Evolutionary conservation across 2,888 invertebrate genomes (phyloP), one percentile per base, ranked within the genome.

Genomic region (Dysmachus trigonus): DNA sequence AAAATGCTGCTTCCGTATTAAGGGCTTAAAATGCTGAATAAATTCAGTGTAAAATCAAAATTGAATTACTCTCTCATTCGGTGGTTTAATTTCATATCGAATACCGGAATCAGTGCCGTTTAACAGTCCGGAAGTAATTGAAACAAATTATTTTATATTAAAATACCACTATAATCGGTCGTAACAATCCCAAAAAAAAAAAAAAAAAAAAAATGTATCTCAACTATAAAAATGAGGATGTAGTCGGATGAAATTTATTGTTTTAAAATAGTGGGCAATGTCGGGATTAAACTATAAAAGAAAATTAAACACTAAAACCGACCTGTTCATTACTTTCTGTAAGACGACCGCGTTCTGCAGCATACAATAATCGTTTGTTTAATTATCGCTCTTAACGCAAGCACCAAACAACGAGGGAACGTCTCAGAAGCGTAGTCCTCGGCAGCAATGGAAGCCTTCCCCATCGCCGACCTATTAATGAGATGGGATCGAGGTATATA

Each of bases 401-500:
- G 62, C 27, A 62, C 62, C 22, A 62, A 27, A 22, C 62, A 62
- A 22, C 62, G 62, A 53, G 51, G 18, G 22, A 62, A 62, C 22
- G 62, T 62, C 22, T 62, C 47, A 62, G 22, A 62, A 62, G 62
- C 22, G 27, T 62, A 62, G 18, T 62, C 62, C 62, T 62, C 62
- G 62, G 18, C 27, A 27, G 62, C 22, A 22, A 22, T 62, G 62
- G 62, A 10, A 62, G 62, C 62, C 62, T 33, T 73, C 33, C 33
- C 73, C 73, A 35, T 73, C 33, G 5, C 33, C 77, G 33, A 77
- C 77, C 77, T 77, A 38, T 77, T 77, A 79, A 30, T 79, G 27
- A 51, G 47, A 79, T 79, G 79, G 79, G 79, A 79, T n/a, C 79
- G 51, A 51, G 79, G 79, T 18, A 79, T 62, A 62, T 30, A 30